phyloP scores from a whole-genome alignment of 2,113 vertebrate species.

The Chloropsis hardwickii region DNA sequence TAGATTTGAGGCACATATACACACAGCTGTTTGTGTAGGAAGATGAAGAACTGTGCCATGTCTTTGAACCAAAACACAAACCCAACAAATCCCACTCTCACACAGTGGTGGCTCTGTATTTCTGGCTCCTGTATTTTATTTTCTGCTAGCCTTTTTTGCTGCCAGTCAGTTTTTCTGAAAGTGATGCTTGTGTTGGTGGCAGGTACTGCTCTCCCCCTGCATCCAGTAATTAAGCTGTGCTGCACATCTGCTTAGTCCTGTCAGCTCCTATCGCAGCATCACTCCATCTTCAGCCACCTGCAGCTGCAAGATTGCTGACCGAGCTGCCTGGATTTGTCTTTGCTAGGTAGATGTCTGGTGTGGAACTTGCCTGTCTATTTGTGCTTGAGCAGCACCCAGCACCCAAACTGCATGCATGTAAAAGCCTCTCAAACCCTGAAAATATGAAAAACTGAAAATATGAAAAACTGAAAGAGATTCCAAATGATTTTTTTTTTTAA shows the following conservation, averaged over 20 bases:
- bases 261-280: background rate
- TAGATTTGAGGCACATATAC: background rate
- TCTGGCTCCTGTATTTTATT: background rate
- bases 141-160: background rate
- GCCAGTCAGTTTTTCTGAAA: background rate
- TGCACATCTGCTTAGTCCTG: background rate
- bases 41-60: background rate
- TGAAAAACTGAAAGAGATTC: background rate
- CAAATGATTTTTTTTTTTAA: rapidly evolving
- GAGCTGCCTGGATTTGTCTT: background rate
- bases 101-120: background rate
- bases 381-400: background rate
- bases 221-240: background rate
- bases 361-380: background rate
- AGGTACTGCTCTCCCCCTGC: background rate
- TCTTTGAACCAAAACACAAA: background rate
- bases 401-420: background rate
- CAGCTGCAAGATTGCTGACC: background rate
- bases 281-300: background rate
- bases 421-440: background rate
- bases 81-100: background rate
- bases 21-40: background rate
- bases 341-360: background rate
- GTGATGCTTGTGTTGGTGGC: background rate
- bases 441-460: background rate